phyloP scores from a whole-genome alignment of 2,797 vertebrate genomes.

The Micropoecilia bifurca region DNA sequence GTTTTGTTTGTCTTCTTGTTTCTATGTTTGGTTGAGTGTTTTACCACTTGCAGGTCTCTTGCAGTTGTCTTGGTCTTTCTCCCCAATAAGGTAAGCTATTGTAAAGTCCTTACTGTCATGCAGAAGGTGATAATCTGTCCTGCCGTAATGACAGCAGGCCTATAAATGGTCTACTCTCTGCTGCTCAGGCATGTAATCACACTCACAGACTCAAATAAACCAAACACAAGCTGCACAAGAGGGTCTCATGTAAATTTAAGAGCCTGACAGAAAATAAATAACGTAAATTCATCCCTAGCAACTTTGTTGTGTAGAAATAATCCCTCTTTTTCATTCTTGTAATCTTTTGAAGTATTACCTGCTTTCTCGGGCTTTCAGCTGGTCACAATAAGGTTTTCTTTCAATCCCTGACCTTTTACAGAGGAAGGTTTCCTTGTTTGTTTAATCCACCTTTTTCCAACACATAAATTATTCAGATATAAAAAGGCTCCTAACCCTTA shows the following conservation, averaged over 20 bases:
- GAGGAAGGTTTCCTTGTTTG: neutral
- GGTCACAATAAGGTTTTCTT: neutral
- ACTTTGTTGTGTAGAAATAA: neutral
- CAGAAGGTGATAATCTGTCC: conserved; percentile 38
- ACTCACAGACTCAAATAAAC: conserved; percentile 12
- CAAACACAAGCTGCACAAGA: conserved; percentile 14
- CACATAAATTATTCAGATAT: neutral
- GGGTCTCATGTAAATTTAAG: neutral
- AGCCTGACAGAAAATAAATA: neutral
- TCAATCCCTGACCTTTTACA: neutral
- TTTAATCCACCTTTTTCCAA: neutral
- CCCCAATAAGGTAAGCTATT: conserved; percentile 47
- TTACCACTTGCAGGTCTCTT: neutral
- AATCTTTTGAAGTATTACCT: neutral
- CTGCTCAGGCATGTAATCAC: conserved; percentile 23
- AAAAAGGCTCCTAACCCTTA: neutral
- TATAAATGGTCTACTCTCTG: conserved; percentile 55
- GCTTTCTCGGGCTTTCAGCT: neutral
- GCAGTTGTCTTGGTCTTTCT: neutral
- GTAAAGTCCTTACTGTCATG: conserved; percentile 17
- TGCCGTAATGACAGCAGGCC: conserved; percentile 43
- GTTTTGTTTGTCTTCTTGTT: conserved; percentile 45
- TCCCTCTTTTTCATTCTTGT: neutral
- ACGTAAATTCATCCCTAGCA: neutral
- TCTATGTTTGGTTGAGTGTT: conserved; percentile 34